Base-by-base conservation (phyloP, 1,140 invertebrate species). In the Psix sp. region DNA sequence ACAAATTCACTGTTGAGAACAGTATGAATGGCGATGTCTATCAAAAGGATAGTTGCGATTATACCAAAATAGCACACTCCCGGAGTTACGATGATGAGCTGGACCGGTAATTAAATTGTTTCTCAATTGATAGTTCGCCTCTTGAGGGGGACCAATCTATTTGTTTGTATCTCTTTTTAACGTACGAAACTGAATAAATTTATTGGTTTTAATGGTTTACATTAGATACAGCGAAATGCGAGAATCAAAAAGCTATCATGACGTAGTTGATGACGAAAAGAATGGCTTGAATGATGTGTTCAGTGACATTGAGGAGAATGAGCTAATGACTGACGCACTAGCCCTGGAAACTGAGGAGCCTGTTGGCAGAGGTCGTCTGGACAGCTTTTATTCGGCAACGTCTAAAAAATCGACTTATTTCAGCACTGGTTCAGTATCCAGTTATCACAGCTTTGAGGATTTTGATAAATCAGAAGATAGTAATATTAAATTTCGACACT, bases 371-470 rank as follows among this genome's bases (percentile, higher is more conserved):
- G 90, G 89, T 17, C 86, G 93, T 48, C 88, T 93, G 7, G 93
- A 94, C 81, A 94, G 93, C 48, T 94, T 93, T 89, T 92, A 94
- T 77, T 94, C 93, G 0, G 91, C 92, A 0, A 91, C 90, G 45
- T 94, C 93, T 0, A 88, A 90, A 14, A 89, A 90, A 39, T 94
- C 93, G 66, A 91, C 92, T 6, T 95, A 94, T 78, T 94, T 91
- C 80, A 94, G 93, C 76, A 90, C 91, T 2, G 88, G 86, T 57
- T 90, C 88, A 29, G 87, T 90, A 35, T 93, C 92, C n/a, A 93
- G 92, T 81, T 87, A 87, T 62, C 86, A 86, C 49, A 87, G 85
- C 51, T 73, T 87, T 49, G 81, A 83, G 20, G 82, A 87, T 33
- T 51, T 74, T 11, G 67, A 83, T 46, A 80, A 76, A 71, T 56